phyloP scores from a whole-genome alignment of 1,140 invertebrate species.

The Drosophila micromelanica region DNA sequence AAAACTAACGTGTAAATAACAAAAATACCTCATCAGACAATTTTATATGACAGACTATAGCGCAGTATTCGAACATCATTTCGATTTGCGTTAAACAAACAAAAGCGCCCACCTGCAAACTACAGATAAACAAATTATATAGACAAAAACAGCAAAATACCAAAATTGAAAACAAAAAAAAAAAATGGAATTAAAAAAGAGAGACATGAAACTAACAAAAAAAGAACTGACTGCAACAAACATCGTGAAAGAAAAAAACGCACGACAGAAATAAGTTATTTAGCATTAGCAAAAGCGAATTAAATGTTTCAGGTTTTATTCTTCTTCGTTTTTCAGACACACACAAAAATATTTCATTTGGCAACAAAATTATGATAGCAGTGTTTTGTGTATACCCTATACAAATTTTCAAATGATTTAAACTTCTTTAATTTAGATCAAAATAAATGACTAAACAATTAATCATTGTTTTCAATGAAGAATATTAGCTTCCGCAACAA shows the following conservation, averaged over 20 bases:
- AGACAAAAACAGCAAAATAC: constrained; percentile 21
- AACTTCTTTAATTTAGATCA: too few species aligned
- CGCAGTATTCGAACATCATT: constrained; percentile 48
- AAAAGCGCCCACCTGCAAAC: constrained; percentile 71
- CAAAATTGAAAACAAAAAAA: constrained; percentile 2
- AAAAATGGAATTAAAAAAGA: neutral
- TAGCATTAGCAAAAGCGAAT: constrained; percentile 73
- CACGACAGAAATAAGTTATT: constrained; percentile 67
- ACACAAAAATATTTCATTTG: constrained; percentile 43
- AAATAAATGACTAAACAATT: too few species aligned
- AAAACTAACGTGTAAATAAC: constrained; percentile 54
- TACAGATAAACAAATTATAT: constrained; percentile 60
- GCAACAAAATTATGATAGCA: neutral
- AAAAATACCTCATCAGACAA: constrained; percentile 55
- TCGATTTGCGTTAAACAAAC: constrained; percentile 66
- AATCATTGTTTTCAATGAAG: too few species aligned
- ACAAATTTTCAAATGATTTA: neutral
- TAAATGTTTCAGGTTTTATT: constrained; percentile 71
- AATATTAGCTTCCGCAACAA: too few species aligned
- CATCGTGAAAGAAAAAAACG: constrained; percentile 46
- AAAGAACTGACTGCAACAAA: constrained; percentile 59
- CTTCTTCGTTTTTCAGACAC: constrained; percentile 46
- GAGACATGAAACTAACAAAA: constrained; percentile 25
- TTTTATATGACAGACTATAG: constrained; percentile 54
- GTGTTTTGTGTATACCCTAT: constrained; percentile 8